phyloP scores from a whole-genome alignment of 2,888 invertebrate species.

The Muschampia plurimacula region DNA sequence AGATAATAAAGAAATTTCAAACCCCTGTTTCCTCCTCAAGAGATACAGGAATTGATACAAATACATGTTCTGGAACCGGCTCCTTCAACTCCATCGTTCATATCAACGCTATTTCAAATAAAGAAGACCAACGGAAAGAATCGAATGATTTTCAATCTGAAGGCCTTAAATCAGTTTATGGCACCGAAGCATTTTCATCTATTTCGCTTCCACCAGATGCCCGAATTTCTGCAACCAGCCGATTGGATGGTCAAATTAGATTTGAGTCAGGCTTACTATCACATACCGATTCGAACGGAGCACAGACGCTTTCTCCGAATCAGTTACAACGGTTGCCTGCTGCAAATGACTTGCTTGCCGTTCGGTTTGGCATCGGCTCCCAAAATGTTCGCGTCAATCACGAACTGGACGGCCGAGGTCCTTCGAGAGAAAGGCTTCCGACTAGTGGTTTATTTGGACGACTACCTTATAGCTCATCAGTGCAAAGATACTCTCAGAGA shows the following conservation, averaged over 20 bases:
- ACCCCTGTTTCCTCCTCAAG: not conserved
- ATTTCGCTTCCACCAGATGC: slow-evolving; percentile 31
- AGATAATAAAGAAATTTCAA: slow-evolving; percentile 4
- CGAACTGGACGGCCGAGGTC: slow-evolving; percentile 44
- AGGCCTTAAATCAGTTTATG: slow-evolving; percentile 39
- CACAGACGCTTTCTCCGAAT: slow-evolving; percentile 39
- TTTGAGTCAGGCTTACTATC: slow-evolving; percentile 42
- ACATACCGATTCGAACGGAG: slow-evolving; percentile 32
- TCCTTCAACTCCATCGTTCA: slow-evolving; percentile 3
- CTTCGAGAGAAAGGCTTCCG: slow-evolving; percentile 39
- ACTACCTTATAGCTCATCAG: slow-evolving; percentile 34
- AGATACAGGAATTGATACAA: not conserved
- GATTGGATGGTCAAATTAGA: slow-evolving; percentile 45
- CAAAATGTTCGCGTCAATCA: slow-evolving; percentile 41
- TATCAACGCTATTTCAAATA: not conserved
- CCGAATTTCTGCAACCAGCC: slow-evolving; percentile 38
- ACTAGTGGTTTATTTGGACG: slow-evolving; percentile 41
- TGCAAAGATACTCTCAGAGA: not conserved
- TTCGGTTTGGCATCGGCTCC: slow-evolving; percentile 45
- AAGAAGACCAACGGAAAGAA: slow-evolving; percentile 12
- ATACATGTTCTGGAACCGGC: slow-evolving; percentile 1
- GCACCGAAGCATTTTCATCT: slow-evolving; percentile 38
- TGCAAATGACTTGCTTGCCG: slow-evolving; percentile 45
- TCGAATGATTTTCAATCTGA: slow-evolving; percentile 41
- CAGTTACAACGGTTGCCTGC: slow-evolving; percentile 34